A percentile compares a stretch with the other conserved stretches of the same genome.
phyloP scores from a whole-genome alignment of 53 echinoderm and acorn worm genomes.

The Apostichopus leukothele region DNA sequence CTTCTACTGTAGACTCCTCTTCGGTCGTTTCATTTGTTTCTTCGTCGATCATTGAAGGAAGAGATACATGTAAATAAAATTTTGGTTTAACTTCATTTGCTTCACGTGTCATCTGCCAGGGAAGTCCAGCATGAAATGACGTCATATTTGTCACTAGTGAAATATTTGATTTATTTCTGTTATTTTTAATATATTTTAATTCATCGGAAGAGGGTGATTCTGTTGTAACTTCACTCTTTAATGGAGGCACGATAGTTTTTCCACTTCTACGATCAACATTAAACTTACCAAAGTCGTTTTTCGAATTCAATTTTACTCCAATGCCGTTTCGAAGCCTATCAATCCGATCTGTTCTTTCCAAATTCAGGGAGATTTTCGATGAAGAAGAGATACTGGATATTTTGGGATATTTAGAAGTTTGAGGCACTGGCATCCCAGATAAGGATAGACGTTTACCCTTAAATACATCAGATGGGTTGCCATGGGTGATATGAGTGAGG shows the following conservation, averaged over 20 bases:
- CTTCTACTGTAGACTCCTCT: not conserved
- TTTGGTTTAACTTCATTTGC: not conserved
- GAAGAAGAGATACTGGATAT: not conserved
- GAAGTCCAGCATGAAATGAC: not conserved
- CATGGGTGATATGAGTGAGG: not conserved
- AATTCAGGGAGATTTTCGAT: not conserved
- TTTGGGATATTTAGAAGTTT: not conserved
- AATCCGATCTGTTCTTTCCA: not conserved
- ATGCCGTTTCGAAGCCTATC: not conserved
- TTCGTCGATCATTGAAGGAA: not conserved
- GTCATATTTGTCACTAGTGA: not conserved
- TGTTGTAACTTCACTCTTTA: no score
- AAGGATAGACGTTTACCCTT: not conserved
- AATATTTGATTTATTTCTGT: not conserved
- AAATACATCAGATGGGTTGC: not conserved
- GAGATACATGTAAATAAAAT: conserved; percentile 19
- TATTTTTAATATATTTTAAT: not conserved
- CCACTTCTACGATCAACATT: not conserved
- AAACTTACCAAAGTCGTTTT: not conserved
- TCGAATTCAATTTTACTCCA: not conserved
- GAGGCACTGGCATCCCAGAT: not conserved
- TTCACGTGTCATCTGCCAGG: not conserved
- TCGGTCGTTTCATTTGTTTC: not conserved
- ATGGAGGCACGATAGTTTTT: not conserved
- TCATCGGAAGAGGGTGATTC: no score